Conservation (phyloP, 2,113 vertebrate species). For the Microtus oregoni region DNA sequence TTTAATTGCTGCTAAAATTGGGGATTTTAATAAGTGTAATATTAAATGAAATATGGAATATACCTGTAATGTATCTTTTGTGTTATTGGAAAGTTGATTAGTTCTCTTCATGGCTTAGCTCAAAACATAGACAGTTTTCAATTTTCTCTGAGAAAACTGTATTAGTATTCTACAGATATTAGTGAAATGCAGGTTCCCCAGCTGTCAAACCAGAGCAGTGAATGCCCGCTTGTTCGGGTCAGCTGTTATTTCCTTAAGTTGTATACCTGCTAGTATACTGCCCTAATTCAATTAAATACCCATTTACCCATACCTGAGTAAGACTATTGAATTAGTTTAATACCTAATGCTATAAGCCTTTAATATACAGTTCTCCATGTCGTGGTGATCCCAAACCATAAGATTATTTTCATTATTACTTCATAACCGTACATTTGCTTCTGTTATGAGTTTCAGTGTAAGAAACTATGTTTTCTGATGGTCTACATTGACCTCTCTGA, state of each 20-base stretch:
- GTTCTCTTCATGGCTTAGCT: not conserved
- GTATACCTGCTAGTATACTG: not conserved
- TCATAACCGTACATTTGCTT: too few species aligned
- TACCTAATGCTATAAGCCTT: not conserved
- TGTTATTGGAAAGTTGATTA: not conserved
- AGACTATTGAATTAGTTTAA: not conserved
- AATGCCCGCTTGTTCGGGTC: too few species aligned
- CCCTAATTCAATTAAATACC: not conserved
- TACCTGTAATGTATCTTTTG: not conserved
- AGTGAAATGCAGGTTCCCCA: not conserved
- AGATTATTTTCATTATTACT: not conserved
- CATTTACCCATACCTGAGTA: too few species aligned
- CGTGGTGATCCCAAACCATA: not conserved
- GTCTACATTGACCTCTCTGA: not conserved
- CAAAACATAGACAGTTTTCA: not conserved
- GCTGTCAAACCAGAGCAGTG: too few species aligned
- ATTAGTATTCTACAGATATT: not conserved
- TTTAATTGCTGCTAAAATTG: constrained; percentile 10
- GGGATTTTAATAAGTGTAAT: not conserved
- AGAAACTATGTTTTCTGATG: not conserved
- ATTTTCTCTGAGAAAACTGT: not conserved
- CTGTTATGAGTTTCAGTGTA: not conserved
- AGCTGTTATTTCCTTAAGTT: not conserved
- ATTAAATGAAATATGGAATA: not conserved
- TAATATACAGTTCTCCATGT: not conserved